phyloP scores from a whole-genome alignment of 2,797 vertebrate genomes.

The Xenentodon cancila region DNA sequence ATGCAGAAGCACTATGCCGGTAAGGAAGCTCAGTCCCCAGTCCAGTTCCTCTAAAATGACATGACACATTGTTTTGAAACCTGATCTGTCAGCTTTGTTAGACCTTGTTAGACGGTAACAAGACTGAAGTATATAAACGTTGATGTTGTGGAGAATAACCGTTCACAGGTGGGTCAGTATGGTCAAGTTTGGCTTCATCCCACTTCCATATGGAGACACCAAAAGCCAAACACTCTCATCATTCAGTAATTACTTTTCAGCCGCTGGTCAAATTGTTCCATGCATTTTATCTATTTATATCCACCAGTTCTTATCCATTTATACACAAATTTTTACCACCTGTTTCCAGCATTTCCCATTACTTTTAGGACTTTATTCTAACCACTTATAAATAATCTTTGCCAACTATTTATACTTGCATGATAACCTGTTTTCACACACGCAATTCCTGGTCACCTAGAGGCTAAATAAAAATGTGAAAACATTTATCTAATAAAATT shows the following conservation, averaged over 20 bases:
- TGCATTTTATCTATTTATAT: neutral
- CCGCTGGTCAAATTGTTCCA: neutral
- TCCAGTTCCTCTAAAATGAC: neutral
- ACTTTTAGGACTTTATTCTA: neutral
- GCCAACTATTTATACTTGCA: neutral
- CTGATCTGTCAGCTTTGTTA: too few species aligned
- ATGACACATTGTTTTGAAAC: neutral
- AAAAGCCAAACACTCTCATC: too few species aligned
- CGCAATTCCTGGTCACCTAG: neutral
- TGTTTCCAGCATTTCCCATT: neutral
- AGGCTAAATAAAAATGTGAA: neutral
- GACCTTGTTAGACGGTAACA: too few species aligned
- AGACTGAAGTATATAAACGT: too few species aligned
- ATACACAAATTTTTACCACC: neutral
- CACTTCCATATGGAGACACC: too few species aligned
- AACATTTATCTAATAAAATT: too few species aligned
- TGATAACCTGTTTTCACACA: neutral
- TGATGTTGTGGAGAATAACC: neutral
- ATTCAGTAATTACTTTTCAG: constrained; percentile 4
- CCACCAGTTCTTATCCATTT: neutral
- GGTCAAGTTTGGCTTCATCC: too few species aligned
- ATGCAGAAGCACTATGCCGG: constrained; percentile 96
- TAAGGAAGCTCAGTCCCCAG: constrained; percentile 63
- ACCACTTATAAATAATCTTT: neutral
- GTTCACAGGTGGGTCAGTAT: neutral